A percentile compares a stretch with the other conserved stretches of the same genome.
phyloP scores from a whole-genome alignment of 1,140 invertebrate genomes.

The Ostrea edulis region DNA sequence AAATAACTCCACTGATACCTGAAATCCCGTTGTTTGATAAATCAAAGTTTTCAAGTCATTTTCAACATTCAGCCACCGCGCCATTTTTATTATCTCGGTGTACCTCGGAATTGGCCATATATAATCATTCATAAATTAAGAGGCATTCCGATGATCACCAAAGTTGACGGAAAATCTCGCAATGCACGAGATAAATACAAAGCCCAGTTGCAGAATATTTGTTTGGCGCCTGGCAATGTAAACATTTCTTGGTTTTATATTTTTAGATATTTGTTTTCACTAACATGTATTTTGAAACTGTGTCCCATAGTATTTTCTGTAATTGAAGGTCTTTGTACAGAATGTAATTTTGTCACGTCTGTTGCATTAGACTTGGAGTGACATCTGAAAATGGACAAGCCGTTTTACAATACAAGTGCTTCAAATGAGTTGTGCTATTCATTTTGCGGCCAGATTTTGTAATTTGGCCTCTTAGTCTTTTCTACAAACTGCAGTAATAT shows the following conservation, averaged over 20 bases:
- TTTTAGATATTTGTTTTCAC: too few relatives aligned
- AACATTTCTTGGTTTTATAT: not conserved
- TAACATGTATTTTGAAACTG: too few relatives aligned
- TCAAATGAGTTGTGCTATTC: too few relatives aligned
- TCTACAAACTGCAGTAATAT: too few relatives aligned
- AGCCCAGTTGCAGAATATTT: not conserved
- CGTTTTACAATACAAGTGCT: too few relatives aligned
- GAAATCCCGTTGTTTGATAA: slow-evolving; percentile 48
- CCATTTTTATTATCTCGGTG: slow-evolving; percentile 44
- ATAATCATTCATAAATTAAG: not conserved
- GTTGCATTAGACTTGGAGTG: too few relatives aligned
- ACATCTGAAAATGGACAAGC: too few relatives aligned
- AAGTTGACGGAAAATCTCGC: slow-evolving; percentile 20
- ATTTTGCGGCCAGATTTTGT: too few relatives aligned
- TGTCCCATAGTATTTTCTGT: too few relatives aligned
- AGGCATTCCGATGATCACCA: not conserved
- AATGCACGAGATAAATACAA: slow-evolving; percentile 14
- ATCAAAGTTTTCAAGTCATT: slow-evolving; percentile 50
- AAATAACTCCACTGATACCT: slow-evolving; percentile 10
- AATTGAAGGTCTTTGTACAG: too few relatives aligned
- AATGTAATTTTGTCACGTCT: too few relatives aligned
- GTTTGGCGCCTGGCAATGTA: slow-evolving; percentile 27
- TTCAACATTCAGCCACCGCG: slow-evolving; percentile 57
- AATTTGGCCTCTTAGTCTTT: too few relatives aligned
- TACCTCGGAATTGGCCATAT: not conserved